These are phyloP conservation scores for Tenthredo mesomela DNA, from an alignment of 2,888 invertebrate genomes.

Conservation along the genomic window DNA sequence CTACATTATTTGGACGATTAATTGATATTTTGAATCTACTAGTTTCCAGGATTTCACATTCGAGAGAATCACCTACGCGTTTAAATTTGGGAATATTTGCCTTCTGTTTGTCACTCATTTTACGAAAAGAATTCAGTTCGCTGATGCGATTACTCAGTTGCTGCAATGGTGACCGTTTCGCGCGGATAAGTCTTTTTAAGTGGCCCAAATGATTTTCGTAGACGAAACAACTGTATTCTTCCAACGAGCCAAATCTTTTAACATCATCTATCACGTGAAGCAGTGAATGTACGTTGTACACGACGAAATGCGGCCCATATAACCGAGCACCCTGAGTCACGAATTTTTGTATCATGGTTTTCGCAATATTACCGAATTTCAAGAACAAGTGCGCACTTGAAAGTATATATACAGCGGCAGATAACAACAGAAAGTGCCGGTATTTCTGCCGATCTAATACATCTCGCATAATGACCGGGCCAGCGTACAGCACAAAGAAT, in stretches of 20 bases:
- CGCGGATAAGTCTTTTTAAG: background rate
- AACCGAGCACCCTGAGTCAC: background rate
- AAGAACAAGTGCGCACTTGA: background rate
- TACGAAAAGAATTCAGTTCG: too few species aligned
- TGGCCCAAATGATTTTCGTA: constrained; percentile 16
- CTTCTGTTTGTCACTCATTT: too few species aligned
- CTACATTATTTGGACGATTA: too few species aligned
- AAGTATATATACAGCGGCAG: background rate
- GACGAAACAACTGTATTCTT: constrained; percentile 1
- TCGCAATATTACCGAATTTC: background rate
- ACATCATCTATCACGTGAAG: background rate
- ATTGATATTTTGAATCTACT: too few species aligned
- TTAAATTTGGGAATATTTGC: too few species aligned
- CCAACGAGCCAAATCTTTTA: background rate
- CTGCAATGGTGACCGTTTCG: background rate
- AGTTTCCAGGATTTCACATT: too few species aligned
- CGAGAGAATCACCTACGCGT: too few species aligned
- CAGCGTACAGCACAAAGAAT: background rate
- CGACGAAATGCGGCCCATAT: background rate
- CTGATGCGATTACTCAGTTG: too few species aligned
- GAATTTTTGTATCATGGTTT: background rate
- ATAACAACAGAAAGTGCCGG: background rate
- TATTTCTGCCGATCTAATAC: background rate
- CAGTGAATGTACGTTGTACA: constrained; percentile 15
- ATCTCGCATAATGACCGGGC: background rate